Evolutionary conservation across 2,113 vertebrate genomes (phyloP).

Genomic region (Carassius auratus): DNA sequence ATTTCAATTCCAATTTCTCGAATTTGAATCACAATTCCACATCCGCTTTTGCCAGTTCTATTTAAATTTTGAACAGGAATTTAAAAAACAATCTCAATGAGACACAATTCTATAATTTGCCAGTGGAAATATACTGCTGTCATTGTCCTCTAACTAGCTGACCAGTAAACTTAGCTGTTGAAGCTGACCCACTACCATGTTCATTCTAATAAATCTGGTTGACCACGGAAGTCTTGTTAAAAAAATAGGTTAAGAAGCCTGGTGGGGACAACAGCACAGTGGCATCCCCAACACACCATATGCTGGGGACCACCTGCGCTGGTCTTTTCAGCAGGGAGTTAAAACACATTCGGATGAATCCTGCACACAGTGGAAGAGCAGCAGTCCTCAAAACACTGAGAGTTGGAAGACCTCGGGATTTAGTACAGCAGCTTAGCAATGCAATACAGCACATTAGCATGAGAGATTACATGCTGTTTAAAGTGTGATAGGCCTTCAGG

Average conservation of each 20-base stretch:
- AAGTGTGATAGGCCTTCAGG: too few relatives aligned
- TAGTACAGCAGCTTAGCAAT: slow-evolving; percentile 27
- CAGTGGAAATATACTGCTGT: too few relatives aligned
- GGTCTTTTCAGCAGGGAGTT: slow-evolving; percentile 30
- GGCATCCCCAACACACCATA: slow-evolving; percentile 13
- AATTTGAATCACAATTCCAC: not conserved
- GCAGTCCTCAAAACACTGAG: slow-evolving; percentile 31
- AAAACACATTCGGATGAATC: slow-evolving; percentile 29
- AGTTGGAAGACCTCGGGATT: slow-evolving; percentile 20
- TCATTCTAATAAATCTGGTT: not conserved
- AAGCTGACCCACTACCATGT: not conserved
- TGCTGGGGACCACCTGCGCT: slow-evolving; percentile 31
- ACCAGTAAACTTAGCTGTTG: too few relatives aligned
- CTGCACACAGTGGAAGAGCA: not conserved
- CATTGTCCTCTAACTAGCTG: too few relatives aligned
- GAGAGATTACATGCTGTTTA: too few relatives aligned
- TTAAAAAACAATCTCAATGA: not conserved
- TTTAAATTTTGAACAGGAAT: not conserved
- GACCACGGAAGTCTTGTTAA: not conserved
- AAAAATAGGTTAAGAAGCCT: not conserved
- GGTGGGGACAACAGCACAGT: not conserved
- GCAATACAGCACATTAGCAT: slow-evolving; percentile 27
- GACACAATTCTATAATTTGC: too few relatives aligned
- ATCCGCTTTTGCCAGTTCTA: not conserved
- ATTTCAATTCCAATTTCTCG: too few relatives aligned